These are phyloP conservation scores for Lasius fuliginosus DNA, from an alignment of 2,888 invertebrate genomes.

Conservation along the genomic window DNA sequence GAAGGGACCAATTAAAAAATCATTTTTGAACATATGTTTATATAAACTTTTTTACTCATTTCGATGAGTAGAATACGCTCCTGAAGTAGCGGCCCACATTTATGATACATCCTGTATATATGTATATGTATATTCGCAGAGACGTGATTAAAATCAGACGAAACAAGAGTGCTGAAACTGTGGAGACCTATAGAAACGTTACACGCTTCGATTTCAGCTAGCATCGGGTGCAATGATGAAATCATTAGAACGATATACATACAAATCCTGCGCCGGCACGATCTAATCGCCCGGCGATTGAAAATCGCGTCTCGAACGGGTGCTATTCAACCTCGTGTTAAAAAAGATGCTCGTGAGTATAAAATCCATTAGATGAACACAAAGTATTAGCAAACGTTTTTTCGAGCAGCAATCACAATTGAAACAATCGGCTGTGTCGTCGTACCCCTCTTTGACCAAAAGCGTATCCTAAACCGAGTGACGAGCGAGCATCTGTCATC, in stretches of 20 bases:
- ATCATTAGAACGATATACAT: slow-evolving; percentile 29
- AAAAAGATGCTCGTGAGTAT: slow-evolving; percentile 62
- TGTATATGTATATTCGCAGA: slow-evolving; percentile 73
- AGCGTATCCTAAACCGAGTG: slow-evolving; percentile 60
- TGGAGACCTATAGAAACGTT: slow-evolving; percentile 74
- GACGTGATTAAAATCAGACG: slow-evolving; percentile 80
- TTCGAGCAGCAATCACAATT: slow-evolving; percentile 64
- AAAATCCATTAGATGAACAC: slow-evolving; percentile 66
- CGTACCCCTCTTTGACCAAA: slow-evolving; percentile 21
- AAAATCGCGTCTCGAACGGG: slow-evolving; percentile 59
- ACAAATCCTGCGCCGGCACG: slow-evolving; percentile 17
- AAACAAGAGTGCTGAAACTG: slow-evolving; percentile 81
- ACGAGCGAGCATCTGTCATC: slow-evolving; percentile 69
- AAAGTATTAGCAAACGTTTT: slow-evolving; percentile 47
- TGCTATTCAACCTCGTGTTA: slow-evolving; percentile 65
- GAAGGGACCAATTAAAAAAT: too few relatives aligned
- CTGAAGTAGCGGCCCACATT: slow-evolving; percentile 62
- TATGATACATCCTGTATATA: slow-evolving; percentile 66
- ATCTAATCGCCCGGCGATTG: slow-evolving; percentile 42
- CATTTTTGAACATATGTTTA: too few relatives aligned
- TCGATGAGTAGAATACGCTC: too few relatives aligned
- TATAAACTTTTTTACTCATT: too few relatives aligned
- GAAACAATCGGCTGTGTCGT: slow-evolving; percentile 54
- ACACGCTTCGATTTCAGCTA: slow-evolving; percentile 69
- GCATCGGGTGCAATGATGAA: slow-evolving; percentile 65